Evolutionary conservation across 2,888 invertebrate species (phyloP).

Genomic region (Drosophila histrio): DNA sequence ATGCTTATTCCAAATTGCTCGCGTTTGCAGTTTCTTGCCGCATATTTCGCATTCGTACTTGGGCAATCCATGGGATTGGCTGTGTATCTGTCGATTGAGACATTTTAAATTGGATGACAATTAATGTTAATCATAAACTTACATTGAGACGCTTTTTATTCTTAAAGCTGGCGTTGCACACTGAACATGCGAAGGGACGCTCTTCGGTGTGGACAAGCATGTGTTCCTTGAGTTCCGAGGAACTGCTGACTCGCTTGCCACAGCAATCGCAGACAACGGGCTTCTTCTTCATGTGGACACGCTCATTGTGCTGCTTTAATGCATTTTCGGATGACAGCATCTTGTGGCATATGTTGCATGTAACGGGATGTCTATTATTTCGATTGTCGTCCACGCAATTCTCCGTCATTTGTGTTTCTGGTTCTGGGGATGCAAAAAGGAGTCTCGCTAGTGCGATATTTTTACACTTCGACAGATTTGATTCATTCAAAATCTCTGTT

Average conservation of each 20-base stretch:
- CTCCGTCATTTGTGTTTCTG: neutral
- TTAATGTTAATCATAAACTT: neutral
- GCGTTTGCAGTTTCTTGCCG: constrained; percentile 83
- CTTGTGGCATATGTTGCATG: constrained; percentile 42
- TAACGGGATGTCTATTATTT: neutral
- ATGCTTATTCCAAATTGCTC: constrained; percentile 84
- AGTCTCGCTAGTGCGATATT: constrained; percentile 34
- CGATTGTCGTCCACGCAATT: neutral
- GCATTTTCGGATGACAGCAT: constrained; percentile 30
- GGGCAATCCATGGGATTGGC: constrained; percentile 84
- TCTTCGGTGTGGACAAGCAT: constrained; percentile 85
- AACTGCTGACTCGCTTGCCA: constrained; percentile 84
- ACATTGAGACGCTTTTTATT: constrained; percentile 80
- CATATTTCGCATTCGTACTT: constrained; percentile 84
- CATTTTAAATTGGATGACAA: neutral
- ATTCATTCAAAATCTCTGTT: neutral
- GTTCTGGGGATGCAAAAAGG: constrained; percentile 12
- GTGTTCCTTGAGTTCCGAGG: constrained; percentile 85
- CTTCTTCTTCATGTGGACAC: constrained; percentile 80
- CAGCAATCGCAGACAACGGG: constrained; percentile 85
- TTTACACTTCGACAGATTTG: constrained; percentile 11
- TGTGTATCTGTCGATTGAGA: constrained; percentile 78
- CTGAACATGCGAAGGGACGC: constrained; percentile 84
- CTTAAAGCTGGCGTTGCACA: constrained; percentile 82
- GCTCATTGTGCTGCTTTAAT: constrained; percentile 63